phyloP scores from a whole-genome alignment of 2,888 invertebrate genomes.

The Drosophila villosipedis region DNA sequence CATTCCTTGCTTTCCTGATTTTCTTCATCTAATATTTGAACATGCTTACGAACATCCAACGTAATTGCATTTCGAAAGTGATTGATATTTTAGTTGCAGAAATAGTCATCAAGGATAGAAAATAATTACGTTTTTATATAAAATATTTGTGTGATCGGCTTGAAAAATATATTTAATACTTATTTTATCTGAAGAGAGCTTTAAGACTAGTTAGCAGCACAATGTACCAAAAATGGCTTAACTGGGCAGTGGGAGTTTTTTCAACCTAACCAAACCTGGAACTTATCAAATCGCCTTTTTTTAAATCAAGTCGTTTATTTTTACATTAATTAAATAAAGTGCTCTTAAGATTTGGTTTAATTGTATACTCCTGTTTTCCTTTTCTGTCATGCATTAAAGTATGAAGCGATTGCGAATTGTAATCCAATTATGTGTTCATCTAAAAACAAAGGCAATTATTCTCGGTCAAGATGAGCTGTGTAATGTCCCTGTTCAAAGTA shows the following conservation, averaged over 20 bases:
- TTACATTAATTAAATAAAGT: not conserved
- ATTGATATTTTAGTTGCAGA: not conserved
- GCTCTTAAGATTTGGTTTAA: not conserved
- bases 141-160: not conserved
- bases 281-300: not conserved
- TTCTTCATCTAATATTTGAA: slow-evolving; percentile 1
- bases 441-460: slow-evolving; percentile 34
- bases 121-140: not conserved
- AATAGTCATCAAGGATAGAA: not conserved
- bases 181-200: not conserved
- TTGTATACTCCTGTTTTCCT: not conserved
- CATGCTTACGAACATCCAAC: not conserved
- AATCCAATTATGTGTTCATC: slow-evolving; percentile 53
- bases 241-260: not conserved
- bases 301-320: not conserved
- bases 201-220: not conserved
- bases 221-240: not conserved
- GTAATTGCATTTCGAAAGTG: slow-evolving; percentile 8
- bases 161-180: not conserved
- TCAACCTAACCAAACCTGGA: not conserved
- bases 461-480: slow-evolving; percentile 10
- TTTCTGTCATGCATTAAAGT: slow-evolving; percentile 6
- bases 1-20: no score
- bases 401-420: slow-evolving; percentile 8
- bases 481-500: slow-evolving; percentile 17